Base-by-base conservation (phyloP, 2,888 invertebrate species). In the Thymelicus lineola region DNA sequence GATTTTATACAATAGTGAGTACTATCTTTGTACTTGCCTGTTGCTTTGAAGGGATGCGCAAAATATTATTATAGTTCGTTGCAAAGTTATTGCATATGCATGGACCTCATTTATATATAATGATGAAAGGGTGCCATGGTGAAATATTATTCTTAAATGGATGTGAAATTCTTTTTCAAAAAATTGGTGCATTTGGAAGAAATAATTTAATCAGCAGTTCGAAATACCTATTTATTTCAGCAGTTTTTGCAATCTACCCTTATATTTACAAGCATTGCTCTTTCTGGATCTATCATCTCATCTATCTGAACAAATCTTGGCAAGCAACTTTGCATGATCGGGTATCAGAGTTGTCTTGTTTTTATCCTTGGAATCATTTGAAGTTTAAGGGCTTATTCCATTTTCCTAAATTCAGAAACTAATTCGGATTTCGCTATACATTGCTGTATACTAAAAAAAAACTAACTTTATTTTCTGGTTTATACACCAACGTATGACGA, bases 1-100 rank as follows among this genome's bases (percentile, higher is more conserved):
- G 28, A n/a, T 28, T n/a, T n/a, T n/a, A n/a, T 64, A 55, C n/a
- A 64, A 64, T 55, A 45, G 64, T 64, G 64, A 64, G 64, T 64
- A 64, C 64, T 55, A 53, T 42, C 28, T 1, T 63, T 64, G 42
- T 53, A 55, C 55, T 20, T 64, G 64, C 64, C 64, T 55, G 64
- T 55, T 20, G 64, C 64, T 64, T 64, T 28, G 42, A 55, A 14
- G 64, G 64, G 64, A 64, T 64, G 55, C 36, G 62, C 50, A 55
- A 64, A 63, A 46, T 45, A 45, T 45, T 50, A 50, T 50, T 42
- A 42, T 42, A 42, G 12, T 42, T 42, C 42, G 42, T 42, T 42
- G 12, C 9, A 50, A 50, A 50, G 17, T 50, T 15, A 17, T 17
- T 50, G 48, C 42, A 50, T 50, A 15, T 50, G 48, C 48, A 50